A percentile compares a stretch with the other conserved stretches of the same genome.
phyloP scores from a whole-genome alignment of 37 sponge, comb jelly and placozoan genomes.

The Dysidea cf. avara region DNA sequence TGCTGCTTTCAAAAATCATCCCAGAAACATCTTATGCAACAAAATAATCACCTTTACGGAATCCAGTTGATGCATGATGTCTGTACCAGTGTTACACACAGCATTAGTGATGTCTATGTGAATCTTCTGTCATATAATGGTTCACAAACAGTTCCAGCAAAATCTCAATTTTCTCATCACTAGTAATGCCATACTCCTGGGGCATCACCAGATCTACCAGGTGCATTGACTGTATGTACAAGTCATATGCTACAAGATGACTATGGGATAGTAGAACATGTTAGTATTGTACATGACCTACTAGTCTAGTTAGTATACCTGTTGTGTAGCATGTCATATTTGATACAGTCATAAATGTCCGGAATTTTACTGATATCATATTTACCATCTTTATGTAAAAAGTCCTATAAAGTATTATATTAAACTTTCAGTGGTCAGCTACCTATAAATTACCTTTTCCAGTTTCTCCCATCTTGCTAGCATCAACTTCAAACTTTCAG shows the following conservation, averaged over 20 bases:
- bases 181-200: conserved; percentile 96
- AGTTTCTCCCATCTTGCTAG: conserved; percentile 82
- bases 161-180: conserved; percentile 86
- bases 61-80: conserved; percentile 74
- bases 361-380: conserved; percentile 98
- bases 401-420: conserved; percentile 51
- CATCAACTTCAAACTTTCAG: conserved; percentile 74
- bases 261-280: conserved; percentile 8
- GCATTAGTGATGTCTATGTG: conserved; percentile 77
- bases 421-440: neutral
- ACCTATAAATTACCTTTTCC: conserved; percentile 65
- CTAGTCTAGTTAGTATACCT: conserved; percentile 27
- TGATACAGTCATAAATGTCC: conserved; percentile 94
- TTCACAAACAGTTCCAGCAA: conserved; percentile 24
- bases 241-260: conserved; percentile 33
- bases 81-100: conserved; percentile 49
- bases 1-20: too few species aligned
- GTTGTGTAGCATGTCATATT: conserved; percentile 94
- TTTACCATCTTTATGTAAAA: conserved; percentile 51
- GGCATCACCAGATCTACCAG: conserved; percentile 93
- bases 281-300: neutral
- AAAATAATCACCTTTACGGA: too few species aligned
- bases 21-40: too few species aligned
- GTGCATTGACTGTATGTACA: conserved; percentile 57
- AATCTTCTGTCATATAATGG: conserved; percentile 76